phyloP scores from a whole-genome alignment of 2,113 vertebrate species.

The Aplodontia rufa region DNA sequence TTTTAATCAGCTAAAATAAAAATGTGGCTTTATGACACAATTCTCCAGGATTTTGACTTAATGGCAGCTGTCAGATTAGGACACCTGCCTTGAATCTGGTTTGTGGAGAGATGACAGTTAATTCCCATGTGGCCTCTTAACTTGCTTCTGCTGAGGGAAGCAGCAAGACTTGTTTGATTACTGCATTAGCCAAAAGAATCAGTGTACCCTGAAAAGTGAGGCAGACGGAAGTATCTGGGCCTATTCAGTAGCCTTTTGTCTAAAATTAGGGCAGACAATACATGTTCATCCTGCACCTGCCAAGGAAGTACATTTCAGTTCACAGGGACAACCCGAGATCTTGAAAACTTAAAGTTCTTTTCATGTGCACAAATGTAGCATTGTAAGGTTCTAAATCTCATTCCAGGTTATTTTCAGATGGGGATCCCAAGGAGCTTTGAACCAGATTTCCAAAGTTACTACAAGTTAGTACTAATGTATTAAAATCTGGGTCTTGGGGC shows the following conservation, averaged over 20 bases:
- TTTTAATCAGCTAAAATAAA: constrained; percentile 33
- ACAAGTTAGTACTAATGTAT: not conserved
- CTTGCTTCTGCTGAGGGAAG: constrained; percentile 32
- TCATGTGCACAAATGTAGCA: not conserved
- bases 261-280: constrained; percentile 27
- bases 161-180: not conserved
- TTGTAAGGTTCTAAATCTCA: not conserved
- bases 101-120: not conserved
- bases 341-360: not conserved
- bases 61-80: not conserved
- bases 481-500: constrained; percentile 12
- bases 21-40: not conserved
- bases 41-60: constrained; percentile 21
- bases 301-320: constrained; percentile 29
- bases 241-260: constrained; percentile 21
- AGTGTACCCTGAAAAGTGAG: not conserved
- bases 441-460: not conserved
- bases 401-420: not conserved
- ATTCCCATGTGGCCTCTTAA: constrained; percentile 16
- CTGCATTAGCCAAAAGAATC: constrained; percentile 1
- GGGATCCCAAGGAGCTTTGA: not conserved
- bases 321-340: not conserved
- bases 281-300: not conserved
- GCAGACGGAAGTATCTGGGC: not conserved
- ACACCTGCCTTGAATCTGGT: not conserved